Evolutionary conservation across 2,113 vertebrate genomes (phyloP).

Genomic region (Myanophis thanlyinensis): DNA sequence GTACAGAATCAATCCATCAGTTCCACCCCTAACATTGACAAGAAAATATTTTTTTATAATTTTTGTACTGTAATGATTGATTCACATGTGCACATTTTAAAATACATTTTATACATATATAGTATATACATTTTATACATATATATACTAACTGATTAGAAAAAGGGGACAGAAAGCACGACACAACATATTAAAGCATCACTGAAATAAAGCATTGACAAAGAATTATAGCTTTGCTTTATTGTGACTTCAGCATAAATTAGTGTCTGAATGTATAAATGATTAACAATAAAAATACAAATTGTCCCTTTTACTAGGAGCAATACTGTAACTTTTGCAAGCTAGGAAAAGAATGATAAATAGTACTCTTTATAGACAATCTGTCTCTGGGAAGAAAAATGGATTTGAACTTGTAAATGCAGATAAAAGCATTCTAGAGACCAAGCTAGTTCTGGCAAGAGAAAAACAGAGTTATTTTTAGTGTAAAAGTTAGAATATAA

Average conservation of each 20-base stretch:
- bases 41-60: neutral
- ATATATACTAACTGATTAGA: neutral
- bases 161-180: neutral
- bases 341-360: constrained; percentile 6
- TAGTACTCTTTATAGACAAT: constrained; percentile 8
- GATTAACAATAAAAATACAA: constrained; percentile 27
- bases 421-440: neutral
- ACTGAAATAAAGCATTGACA: constrained; percentile 1
- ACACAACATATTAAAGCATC: neutral
- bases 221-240: constrained; percentile 27
- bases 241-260: constrained; percentile 14
- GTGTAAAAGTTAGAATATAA: accelerated
- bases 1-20: neutral
- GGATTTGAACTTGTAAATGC: neutral
- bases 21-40: neutral
- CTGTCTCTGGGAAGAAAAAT: neutral
- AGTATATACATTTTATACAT: neutral
- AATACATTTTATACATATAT: neutral
- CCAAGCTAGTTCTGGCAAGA: constrained; percentile 3
- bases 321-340: constrained; percentile 14
- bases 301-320: neutral
- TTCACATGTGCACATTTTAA: constrained; percentile 18
- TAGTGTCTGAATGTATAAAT: neutral
- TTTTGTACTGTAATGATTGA: neutral
- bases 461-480: neutral